These are phyloP conservation scores for Tringa solitaria DNA, from an alignment of 2,113 vertebrate species.

Conservation along the genomic window DNA sequence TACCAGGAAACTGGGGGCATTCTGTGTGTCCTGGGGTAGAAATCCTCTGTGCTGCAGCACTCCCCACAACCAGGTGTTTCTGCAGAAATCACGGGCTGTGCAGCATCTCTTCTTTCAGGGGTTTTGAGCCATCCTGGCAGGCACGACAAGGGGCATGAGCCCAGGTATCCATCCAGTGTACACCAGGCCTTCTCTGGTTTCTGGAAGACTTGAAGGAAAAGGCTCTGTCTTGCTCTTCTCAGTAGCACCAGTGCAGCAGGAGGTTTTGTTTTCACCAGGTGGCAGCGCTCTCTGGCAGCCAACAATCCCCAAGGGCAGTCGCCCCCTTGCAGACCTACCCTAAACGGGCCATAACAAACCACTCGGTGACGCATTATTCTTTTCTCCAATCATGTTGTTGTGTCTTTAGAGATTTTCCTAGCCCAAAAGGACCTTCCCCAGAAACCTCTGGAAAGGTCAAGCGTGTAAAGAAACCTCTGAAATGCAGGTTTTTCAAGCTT, in stretches of 20 bases:
- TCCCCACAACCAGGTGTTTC: background rate
- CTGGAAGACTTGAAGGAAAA: background rate
- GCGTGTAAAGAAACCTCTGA: background rate
- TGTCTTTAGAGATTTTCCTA: background rate
- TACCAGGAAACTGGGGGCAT: accelerated
- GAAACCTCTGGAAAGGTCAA: background rate
- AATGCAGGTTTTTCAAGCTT: background rate
- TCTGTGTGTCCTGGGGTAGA: background rate
- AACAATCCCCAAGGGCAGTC: background rate
- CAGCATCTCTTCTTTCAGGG: background rate
- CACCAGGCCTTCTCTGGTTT: background rate
- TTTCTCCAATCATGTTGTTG: background rate
- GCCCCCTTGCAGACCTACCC: background rate
- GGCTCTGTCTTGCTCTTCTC: background rate
- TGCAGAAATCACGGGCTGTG: background rate
- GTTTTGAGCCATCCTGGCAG: background rate
- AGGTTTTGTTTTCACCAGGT: background rate
- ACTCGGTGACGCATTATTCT: background rate
- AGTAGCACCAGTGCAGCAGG: background rate
- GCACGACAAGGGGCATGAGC: background rate
- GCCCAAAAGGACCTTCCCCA: background rate
- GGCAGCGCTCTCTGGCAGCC: background rate
- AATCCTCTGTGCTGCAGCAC: background rate
- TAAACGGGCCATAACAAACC: background rate
- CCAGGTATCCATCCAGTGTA: background rate